Evolutionary conservation across 2,113 vertebrate species (phyloP).

Genomic region (Haplotaxodon microlepis): DNA sequence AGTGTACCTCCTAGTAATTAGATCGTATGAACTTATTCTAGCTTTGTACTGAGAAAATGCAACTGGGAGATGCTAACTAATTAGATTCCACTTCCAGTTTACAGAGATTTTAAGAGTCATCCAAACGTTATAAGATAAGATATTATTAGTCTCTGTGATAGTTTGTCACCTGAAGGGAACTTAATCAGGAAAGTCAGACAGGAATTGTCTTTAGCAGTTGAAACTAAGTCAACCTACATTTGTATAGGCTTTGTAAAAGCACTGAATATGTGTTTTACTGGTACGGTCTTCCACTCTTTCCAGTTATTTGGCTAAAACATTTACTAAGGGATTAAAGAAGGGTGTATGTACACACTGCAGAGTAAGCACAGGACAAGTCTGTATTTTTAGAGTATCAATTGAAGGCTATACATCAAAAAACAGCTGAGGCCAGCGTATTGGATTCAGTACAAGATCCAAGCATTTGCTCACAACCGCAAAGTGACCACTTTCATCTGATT

Average conservation of each 20-base stretch:
- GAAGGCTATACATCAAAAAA: conserved; percentile 26
- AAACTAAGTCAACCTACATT: background rate
- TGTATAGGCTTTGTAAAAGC: background rate
- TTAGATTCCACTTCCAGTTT: background rate
- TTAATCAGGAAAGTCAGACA: background rate
- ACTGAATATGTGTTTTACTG: background rate
- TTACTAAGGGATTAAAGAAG: background rate
- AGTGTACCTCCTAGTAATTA: background rate
- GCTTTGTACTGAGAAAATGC: background rate
- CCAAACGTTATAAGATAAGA: background rate
- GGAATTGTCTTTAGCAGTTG: background rate
- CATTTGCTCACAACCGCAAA: conserved; percentile 14
- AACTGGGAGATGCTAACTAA: background rate
- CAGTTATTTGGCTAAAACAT: background rate
- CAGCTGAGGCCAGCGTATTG: conserved; percentile 32
- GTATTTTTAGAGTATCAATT: background rate
- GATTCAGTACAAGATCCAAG: conserved; percentile 18
- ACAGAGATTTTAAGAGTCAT: background rate
- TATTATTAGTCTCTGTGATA: background rate
- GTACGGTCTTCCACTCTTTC: background rate
- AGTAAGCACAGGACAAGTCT: conserved; percentile 8
- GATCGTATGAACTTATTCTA: background rate
- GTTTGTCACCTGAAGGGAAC: background rate
- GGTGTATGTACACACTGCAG: background rate
- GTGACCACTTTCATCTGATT: conserved; percentile 26